Evolutionary conservation across 1,140 invertebrate species (phyloP).

Genomic region (Drosophila kepulauana): DNA sequence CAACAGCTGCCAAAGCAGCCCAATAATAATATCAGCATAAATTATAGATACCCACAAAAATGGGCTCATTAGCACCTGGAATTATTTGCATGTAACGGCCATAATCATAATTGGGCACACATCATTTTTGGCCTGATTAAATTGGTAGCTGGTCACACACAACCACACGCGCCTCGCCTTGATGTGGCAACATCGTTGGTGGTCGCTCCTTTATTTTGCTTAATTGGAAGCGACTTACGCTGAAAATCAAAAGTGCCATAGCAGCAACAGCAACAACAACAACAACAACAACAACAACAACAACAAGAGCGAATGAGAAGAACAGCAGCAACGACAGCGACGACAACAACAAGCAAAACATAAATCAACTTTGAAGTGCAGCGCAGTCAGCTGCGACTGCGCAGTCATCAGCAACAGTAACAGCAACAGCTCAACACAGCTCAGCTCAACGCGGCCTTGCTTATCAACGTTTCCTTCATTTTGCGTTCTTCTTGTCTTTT

Average conservation of each 20-base stretch:
- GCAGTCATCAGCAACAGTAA: constrained; percentile 6
- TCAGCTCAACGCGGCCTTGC: constrained; percentile 67
- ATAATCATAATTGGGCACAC: constrained; percentile 57
- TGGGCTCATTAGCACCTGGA: constrained; percentile 72
- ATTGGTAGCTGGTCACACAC: not conserved
- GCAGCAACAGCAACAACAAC: constrained; percentile 36
- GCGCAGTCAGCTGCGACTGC: constrained; percentile 22
- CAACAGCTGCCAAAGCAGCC: constrained; percentile 1
- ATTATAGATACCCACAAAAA: constrained; percentile 54
- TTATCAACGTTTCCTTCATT: constrained; percentile 65
- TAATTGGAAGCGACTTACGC: constrained; percentile 53
- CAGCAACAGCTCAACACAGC: constrained; percentile 9
- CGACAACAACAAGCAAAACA: constrained; percentile 55
- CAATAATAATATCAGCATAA: constrained; percentile 37
- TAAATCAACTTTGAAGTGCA: constrained; percentile 80
- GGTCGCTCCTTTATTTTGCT: constrained; percentile 42
- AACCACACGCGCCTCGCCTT: not conserved
- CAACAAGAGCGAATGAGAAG: constrained; percentile 3
- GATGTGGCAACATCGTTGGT: constrained; percentile 43
- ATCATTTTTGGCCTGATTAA: constrained; percentile 48
- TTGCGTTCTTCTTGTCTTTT: constrained; percentile 59
- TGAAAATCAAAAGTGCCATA: constrained; percentile 77
- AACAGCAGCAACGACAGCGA: constrained; percentile 22
- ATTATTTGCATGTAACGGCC: constrained; percentile 71
- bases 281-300: not conserved